Percentiles rank a stretch among this genome's conserved stretches.
Conservation (phyloP, 1,140 invertebrate genomes). For the Nasonia giraulti region DNA sequence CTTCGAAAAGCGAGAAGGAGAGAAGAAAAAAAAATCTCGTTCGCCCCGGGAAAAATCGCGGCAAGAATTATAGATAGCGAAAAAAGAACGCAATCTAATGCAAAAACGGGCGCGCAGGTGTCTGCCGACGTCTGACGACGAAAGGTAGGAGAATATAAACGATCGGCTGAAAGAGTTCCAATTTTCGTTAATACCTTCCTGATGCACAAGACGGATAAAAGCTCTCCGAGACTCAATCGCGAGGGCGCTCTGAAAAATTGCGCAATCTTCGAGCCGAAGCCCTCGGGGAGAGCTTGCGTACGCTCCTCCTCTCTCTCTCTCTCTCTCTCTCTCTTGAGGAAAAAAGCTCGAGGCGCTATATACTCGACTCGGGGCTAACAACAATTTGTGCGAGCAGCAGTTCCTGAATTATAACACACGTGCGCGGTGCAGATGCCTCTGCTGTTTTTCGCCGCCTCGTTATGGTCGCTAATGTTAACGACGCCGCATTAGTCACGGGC, state of each 20-base stretch:
- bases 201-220: background rate
- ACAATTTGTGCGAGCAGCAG: background rate
- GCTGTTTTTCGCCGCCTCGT: background rate
- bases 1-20: no score
- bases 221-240: background rate
- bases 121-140: no score
- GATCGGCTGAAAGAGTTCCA: background rate
- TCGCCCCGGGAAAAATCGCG: no score
- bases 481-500: slow-evolving; percentile 20
- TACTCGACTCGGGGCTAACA: no score
- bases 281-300: no score
- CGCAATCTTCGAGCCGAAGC: no score
- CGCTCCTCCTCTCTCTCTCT: no score
- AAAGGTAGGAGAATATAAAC: background rate
- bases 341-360: no score
- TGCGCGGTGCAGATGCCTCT: background rate
- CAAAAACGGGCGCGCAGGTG: background rate
- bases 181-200: background rate
- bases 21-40: no score
- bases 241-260: no score
- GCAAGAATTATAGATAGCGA: background rate
- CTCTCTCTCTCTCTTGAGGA: no score
- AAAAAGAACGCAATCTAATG: background rate
- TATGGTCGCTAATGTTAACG: background rate
- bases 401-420: background rate